phyloP scores from a whole-genome alignment of 1,140 invertebrate species.

The Aphelenchoides fujianensis region DNA sequence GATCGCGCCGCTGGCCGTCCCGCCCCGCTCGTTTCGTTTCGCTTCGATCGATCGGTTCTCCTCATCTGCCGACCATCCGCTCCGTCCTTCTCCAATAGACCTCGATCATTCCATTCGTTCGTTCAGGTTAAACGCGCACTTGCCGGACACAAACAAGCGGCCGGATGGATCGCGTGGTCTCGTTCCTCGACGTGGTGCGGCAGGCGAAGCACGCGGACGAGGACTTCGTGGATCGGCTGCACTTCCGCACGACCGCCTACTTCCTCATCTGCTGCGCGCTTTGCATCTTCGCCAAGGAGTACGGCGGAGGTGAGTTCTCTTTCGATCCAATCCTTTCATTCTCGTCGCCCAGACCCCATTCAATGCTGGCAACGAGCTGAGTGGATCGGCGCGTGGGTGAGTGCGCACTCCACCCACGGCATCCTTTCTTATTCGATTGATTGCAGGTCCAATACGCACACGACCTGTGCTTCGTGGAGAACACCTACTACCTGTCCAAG shows the following conservation, averaged over 20 bases:
- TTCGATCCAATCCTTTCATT: conserved; percentile 1
- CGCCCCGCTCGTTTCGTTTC: no score
- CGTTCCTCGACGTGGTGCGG: conserved; percentile 8
- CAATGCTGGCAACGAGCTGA: conserved; percentile 33
- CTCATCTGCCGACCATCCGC: no score
- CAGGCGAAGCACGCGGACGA: conserved; percentile 27
- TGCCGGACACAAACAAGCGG: no score
- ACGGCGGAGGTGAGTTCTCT: conserved; percentile 10
- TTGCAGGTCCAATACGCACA: conserved; percentile 38
- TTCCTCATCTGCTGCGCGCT: conserved; percentile 12
- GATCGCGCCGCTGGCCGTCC: no score
- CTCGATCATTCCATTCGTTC: no score
- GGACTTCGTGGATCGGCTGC: conserved; percentile 36
- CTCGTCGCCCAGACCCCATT: conserved; percentile 25
- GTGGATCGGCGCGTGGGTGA: conserved; percentile 32
- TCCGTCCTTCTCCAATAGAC: no score
- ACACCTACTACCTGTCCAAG: conserved; percentile 32
- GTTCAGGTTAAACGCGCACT: no score
- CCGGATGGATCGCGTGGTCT: conserved; percentile 1
- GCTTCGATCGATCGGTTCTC: no score
- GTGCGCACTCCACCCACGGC: no score
- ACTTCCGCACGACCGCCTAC: conserved; percentile 26
- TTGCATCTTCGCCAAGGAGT: conserved; percentile 33
- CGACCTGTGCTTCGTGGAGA: conserved; percentile 42
- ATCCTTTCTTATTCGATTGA: no score